Base-by-base conservation (phyloP, 1,140 invertebrate species). In the Atta texana region DNA sequence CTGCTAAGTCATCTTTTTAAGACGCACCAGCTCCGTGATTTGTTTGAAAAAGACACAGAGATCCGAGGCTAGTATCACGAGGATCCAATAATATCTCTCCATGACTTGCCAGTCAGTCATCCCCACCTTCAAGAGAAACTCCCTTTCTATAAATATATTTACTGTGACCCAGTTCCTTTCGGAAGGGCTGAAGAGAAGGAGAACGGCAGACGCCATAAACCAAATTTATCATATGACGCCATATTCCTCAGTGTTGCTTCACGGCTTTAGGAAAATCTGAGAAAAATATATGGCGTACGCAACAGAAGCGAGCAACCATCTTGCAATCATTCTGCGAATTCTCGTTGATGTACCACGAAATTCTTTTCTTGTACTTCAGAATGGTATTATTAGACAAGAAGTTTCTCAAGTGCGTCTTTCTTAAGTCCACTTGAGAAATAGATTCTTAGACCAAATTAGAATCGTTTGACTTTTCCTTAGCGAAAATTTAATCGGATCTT, bases 111-210 rank as follows among this genome's bases (percentile, higher is more conserved):
- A 68, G 80, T 84, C 86, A 53, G 68, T 84, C 86, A 53, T 31
- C 85, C 28, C 14, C 72, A 59, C 64, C 61, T 72, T 53, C 39
- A n/a, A 14, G 1, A 44, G 68, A 75, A 89, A 87, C 85, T 76
- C 82, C 86, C 71, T 78, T 89, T 88, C 89, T 91, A 90, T 91
- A 88, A 91, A 91, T 91, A 90, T 61, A 16, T 55, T 66, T 68
- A 61, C 16, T 57, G 12, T 72, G 89, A 90, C 89, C 89, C 57
- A 90, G 63, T 90, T 78, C 66, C 21, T 2, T 44, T 64, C 21
- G 57, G 63, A 75, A 85, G 82, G 82, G 10, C 66, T 34, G 68
- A 49, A n/a, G 55, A 86, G 34, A 39, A 44, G 75, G 51, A 53
- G 78, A 71, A 51, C 57, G 34, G 3, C 57, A 85, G 55, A 87